Percentiles rank a stretch among this genome's conserved stretches.
Conservation (phyloP, 1,140 invertebrate species). For the Sminthurides bifidus region DNA sequence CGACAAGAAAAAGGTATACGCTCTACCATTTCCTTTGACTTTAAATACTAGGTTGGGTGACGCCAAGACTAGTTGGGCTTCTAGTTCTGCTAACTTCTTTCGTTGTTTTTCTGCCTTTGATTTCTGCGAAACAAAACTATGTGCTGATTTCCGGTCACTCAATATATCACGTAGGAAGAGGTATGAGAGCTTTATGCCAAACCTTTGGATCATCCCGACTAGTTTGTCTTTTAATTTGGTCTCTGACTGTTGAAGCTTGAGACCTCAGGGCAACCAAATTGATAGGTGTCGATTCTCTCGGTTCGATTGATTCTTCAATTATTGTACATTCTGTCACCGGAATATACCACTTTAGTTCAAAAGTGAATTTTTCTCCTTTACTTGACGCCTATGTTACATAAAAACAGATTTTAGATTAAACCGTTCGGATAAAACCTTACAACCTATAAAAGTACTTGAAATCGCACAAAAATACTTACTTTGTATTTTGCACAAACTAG, state of each 20-base stretch:
- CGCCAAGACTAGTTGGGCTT: slow-evolving; percentile 75
- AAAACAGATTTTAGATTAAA: not conserved
- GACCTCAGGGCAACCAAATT: slow-evolving; percentile 74
- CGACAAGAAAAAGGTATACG: slow-evolving; percentile 77
- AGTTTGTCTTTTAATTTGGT: slow-evolving; percentile 67
- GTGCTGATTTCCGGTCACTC: not conserved
- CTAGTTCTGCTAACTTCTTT: slow-evolving; percentile 76
- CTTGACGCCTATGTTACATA: slow-evolving; percentile 49
- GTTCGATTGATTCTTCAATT: slow-evolving; percentile 50
- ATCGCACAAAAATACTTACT: slow-evolving; percentile 37
- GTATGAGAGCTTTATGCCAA: slow-evolving; percentile 34
- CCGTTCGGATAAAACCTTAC: not conserved
- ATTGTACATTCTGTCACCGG: slow-evolving; percentile 62
- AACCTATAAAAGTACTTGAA: not conserved
- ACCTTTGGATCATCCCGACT: slow-evolving; percentile 48
- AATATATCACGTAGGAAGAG: not conserved
- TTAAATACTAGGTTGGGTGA: slow-evolving; percentile 77
- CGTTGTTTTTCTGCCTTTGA: slow-evolving; percentile 65
- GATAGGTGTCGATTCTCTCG: slow-evolving; percentile 57
- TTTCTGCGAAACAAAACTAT: slow-evolving; percentile 26
- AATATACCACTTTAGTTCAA: slow-evolving; percentile 84
- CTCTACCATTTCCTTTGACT: slow-evolving; percentile 48
- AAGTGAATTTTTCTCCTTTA: slow-evolving; percentile 68
- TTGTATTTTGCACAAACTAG: slow-evolving; percentile 92
- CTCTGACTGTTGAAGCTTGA: slow-evolving; percentile 69